Evolutionary conservation across 2,888 invertebrate genomes (phyloP).

Genomic region (Drosophila imparisetae): DNA sequence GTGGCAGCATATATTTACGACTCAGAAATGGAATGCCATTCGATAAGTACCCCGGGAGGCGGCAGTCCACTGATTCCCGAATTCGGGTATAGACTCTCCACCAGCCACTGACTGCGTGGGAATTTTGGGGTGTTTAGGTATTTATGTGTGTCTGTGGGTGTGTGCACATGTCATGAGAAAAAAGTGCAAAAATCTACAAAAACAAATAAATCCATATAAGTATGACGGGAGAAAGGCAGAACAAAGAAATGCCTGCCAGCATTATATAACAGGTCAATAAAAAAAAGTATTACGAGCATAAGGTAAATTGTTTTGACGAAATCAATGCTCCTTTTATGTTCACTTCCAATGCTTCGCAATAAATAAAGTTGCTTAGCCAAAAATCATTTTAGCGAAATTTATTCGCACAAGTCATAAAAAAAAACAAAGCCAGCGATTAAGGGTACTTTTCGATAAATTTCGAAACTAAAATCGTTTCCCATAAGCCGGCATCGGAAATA

Average conservation of each 20-base stretch:
- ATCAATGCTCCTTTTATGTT: constrained; percentile 58
- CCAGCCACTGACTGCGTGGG: neutral
- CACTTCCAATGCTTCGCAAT: constrained; percentile 43
- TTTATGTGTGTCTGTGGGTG: neutral
- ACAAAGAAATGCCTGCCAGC: constrained; percentile 54
- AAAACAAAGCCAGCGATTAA: constrained; percentile 11
- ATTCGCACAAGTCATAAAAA: constrained; percentile 32
- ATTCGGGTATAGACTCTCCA: neutral
- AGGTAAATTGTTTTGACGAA: constrained; percentile 60
- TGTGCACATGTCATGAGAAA: too few relatives aligned
- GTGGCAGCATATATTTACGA: constrained; percentile 75
- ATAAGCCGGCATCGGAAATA: constrained; percentile 31
- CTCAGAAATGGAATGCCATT: constrained; percentile 66
- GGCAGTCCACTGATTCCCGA: constrained; percentile 26
- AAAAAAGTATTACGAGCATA: constrained; percentile 63
- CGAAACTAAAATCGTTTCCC: constrained; percentile 45
- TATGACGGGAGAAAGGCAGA: constrained; percentile 13
- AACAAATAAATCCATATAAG: constrained; percentile 50
- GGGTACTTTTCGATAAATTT: constrained; percentile 22
- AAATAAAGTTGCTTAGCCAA: constrained; percentile 41
- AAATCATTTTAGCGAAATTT: constrained; percentile 33
- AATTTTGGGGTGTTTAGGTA: neutral
- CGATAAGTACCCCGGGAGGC: constrained; percentile 51
- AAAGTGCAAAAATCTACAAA: constrained; percentile 67
- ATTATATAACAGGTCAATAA: constrained; percentile 63